Evolutionary conservation across 2,888 invertebrate genomes (phyloP).

Genomic region (Synergus japonicus): DNA sequence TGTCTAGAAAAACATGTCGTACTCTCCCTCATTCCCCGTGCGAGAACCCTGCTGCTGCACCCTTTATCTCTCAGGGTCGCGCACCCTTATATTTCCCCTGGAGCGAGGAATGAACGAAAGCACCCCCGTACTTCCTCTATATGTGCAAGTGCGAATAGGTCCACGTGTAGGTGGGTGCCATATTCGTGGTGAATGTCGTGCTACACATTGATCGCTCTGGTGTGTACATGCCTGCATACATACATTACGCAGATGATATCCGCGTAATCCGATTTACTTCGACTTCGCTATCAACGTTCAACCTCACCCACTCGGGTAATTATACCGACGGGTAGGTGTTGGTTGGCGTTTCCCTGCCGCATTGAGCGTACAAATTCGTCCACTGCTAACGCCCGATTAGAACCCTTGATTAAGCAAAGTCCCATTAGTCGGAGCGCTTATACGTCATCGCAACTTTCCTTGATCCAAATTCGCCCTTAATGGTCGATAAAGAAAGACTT

Average conservation of each 20-base stretch:
- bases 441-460: constrained; percentile 37
- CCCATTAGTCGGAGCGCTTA: constrained; percentile 52
- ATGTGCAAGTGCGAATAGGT: constrained; percentile 42
- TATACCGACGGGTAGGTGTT: constrained; percentile 60
- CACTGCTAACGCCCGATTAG: constrained; percentile 55
- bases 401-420: constrained; percentile 59
- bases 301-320: constrained; percentile 72
- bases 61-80: constrained; percentile 73
- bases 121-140: constrained; percentile 53
- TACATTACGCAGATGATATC: constrained; percentile 77
- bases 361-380: constrained; percentile 46
- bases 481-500: neutral
- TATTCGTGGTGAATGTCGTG: constrained; percentile 33
- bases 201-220: constrained; percentile 38
- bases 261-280: constrained; percentile 77
- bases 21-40: constrained; percentile 71
- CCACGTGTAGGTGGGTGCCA: constrained; percentile 48
- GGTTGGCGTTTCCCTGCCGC: constrained; percentile 53
- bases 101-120: constrained; percentile 62
- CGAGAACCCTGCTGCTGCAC: constrained; percentile 64
- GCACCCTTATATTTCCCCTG: constrained; percentile 72
- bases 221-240: constrained; percentile 61
- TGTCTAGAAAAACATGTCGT: constrained; percentile 79
- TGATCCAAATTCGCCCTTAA: constrained; percentile 7
- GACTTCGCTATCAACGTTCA: constrained; percentile 76